phyloP scores from a whole-genome alignment of 2,888 invertebrate genomes.

The Synergus umbraculus region DNA sequence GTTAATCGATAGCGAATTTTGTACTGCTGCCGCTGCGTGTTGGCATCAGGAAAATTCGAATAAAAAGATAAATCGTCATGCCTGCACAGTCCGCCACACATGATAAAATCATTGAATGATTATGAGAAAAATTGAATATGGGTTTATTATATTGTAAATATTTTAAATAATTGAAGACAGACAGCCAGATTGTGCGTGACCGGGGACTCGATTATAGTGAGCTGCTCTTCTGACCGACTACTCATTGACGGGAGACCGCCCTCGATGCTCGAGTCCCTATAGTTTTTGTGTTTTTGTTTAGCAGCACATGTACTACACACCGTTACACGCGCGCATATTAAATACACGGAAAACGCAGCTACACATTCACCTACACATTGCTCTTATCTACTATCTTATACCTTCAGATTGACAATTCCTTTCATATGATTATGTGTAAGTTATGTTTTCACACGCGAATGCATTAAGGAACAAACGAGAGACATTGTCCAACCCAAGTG shows the following conservation, averaged over 20 bases:
- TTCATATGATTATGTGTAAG: slow-evolving; percentile 75
- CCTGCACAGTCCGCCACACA: slow-evolving; percentile 69
- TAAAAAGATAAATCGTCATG: slow-evolving; percentile 53
- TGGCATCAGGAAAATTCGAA: slow-evolving; percentile 23
- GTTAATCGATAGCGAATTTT: neutral
- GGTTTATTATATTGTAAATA: slow-evolving; percentile 75
- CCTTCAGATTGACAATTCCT: slow-evolving; percentile 73
- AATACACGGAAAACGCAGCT: slow-evolving; percentile 39
- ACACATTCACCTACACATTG: slow-evolving; percentile 57
- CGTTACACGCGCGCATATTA: slow-evolving; percentile 30
- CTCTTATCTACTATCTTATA: slow-evolving; percentile 67
- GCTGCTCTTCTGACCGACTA: slow-evolving; percentile 49
- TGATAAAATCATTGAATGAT: slow-evolving; percentile 69
- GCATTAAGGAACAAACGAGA: slow-evolving; percentile 68
- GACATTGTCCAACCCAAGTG: slow-evolving; percentile 77
- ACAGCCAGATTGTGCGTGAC: slow-evolving; percentile 71
- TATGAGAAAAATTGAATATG: slow-evolving; percentile 63
- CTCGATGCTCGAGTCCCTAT: slow-evolving; percentile 62
- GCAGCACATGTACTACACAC: slow-evolving; percentile 60
- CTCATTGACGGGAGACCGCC: slow-evolving; percentile 48
- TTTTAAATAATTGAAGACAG: slow-evolving; percentile 75
- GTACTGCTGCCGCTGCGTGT: neutral
- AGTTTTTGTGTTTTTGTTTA: slow-evolving; percentile 69
- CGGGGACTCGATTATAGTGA: slow-evolving; percentile 61
- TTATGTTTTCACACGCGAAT: slow-evolving; percentile 74